phyloP scores from a whole-genome alignment of 2,797 vertebrate genomes.

The Sciurus vulgaris region DNA sequence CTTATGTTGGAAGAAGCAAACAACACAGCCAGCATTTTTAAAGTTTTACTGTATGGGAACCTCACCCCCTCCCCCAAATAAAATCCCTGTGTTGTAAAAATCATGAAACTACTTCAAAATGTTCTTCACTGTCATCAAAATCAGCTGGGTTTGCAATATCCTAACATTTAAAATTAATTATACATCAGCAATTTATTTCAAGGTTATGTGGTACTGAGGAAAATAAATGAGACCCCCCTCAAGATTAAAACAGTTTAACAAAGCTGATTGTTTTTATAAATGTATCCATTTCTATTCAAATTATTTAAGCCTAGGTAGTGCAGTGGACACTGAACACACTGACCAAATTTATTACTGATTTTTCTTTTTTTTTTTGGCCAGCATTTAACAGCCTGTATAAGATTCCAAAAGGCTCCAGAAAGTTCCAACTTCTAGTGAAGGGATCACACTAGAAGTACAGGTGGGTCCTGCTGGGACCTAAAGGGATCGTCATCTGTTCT shows the following conservation, averaged over 20 bases:
- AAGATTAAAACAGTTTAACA: neutral
- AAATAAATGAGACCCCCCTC: neutral
- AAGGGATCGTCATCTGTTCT: neutral
- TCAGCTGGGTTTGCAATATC: neutral
- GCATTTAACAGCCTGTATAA: neutral
- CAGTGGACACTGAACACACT: no score
- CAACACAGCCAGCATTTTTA: neutral
- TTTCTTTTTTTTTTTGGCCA: neutral
- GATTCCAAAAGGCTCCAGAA: neutral
- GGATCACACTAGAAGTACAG: neutral
- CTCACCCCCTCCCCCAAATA: neutral
- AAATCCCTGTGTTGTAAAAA: conserved; percentile 29
- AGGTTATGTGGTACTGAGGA: neutral
- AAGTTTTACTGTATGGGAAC: conserved; percentile 36
- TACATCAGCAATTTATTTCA: neutral
- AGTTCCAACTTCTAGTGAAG: neutral
- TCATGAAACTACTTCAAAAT: conserved; percentile 16
- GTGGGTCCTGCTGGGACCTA: neutral
- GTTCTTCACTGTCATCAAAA: neutral
- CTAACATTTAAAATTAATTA: neutral
- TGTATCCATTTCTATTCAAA: neutral
- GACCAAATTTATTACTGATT: neutral
- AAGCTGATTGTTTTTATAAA: neutral
- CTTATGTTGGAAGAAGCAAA: conserved; percentile 58
- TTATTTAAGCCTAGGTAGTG: neutral